A percentile compares a stretch with the other conserved stretches of the same genome.
These are phyloP conservation scores for Sarotherodon lohbergeri DNA, from an alignment of 2,113 vertebrate species.

Conservation along the genomic window DNA sequence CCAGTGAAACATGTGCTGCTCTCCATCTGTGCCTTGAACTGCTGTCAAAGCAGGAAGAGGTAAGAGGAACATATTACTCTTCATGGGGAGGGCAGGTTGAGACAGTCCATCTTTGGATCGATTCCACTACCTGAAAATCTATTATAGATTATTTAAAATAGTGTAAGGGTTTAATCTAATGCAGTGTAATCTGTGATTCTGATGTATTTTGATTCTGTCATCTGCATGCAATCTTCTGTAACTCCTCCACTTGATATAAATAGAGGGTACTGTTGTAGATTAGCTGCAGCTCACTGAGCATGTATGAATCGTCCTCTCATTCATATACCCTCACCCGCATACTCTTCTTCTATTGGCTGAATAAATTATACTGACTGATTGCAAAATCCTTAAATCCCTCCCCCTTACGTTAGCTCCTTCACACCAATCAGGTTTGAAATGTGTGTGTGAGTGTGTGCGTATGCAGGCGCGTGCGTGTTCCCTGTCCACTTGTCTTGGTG, in stretches of 20 bases:
- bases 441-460: neutral
- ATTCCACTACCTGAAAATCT: neutral
- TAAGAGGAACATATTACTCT: constrained; percentile 29
- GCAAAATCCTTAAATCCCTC: neutral
- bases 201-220: neutral
- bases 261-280: neutral
- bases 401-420: neutral
- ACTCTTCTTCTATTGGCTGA: constrained; percentile 19
- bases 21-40: constrained; percentile 81
- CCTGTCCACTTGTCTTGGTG: constrained; percentile 25
- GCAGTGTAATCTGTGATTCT: neutral
- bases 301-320: neutral
- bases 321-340: neutral
- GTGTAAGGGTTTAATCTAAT: neutral
- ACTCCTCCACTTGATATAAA: neutral
- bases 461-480: neutral
- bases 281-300: neutral
- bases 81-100: neutral
- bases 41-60: constrained; percentile 86
- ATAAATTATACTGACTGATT: neutral
- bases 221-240: neutral
- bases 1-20: constrained; percentile 79
- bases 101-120: neutral
- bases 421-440: constrained; percentile 7
- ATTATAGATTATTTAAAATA: neutral